These are phyloP conservation scores for Cyprinodon diabolis DNA, from an alignment of 2,797 vertebrate genomes.

Conservation along the genomic window DNA sequence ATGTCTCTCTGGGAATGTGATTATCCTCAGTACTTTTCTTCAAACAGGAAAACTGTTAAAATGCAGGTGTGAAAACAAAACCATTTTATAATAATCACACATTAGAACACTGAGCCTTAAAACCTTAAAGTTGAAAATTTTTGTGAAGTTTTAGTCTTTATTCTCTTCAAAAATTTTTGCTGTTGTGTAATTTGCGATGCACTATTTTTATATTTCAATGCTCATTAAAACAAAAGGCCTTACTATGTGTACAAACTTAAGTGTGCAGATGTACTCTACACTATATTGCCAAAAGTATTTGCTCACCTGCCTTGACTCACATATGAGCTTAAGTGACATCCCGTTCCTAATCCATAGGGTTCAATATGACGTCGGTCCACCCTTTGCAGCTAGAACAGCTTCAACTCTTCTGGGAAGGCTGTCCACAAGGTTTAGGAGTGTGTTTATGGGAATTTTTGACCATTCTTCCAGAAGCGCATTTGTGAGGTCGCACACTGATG, in stretches of 20 bases:
- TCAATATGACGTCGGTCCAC: no score
- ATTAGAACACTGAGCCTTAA: background rate
- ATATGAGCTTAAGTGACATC: no score
- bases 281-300: no score
- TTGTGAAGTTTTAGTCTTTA: background rate
- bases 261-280: slow-evolving; percentile 64
- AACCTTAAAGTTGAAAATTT: background rate
- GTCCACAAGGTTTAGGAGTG: no score
- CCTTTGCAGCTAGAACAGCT: no score
- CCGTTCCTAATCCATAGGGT: no score
- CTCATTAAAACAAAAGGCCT: slow-evolving; percentile 2
- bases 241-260: slow-evolving; percentile 7
- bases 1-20: background rate
- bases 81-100: background rate
- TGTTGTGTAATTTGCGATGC: background rate
- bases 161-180: background rate
- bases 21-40: background rate
- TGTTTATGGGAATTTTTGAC: no score
- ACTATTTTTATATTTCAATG: background rate
- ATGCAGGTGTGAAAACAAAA: background rate
- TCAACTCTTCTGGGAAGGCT: no score
- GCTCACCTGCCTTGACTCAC: no score
- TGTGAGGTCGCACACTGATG: no score
- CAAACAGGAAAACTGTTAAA: background rate
- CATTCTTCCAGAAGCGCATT: no score